Percentiles rank a stretch among this genome's conserved stretches.
phyloP scores from a whole-genome alignment of 2,797 vertebrate species.

The Myripristis murdjan region DNA sequence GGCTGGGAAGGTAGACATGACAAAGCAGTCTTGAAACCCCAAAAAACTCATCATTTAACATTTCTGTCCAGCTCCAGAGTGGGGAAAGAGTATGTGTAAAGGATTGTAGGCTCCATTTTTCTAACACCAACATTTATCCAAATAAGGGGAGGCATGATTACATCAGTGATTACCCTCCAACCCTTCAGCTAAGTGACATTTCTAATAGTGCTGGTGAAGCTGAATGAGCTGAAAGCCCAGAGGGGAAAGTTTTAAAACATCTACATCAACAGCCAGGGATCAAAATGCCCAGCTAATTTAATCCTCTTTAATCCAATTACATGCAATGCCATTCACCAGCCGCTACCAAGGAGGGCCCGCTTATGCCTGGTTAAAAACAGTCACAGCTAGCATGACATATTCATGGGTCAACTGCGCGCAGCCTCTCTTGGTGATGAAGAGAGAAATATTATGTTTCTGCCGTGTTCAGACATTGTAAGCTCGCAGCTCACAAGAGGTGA shows the following conservation, averaged over 20 bases:
- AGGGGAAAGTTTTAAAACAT: conserved; percentile 63
- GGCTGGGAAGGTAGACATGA: conserved; percentile 1
- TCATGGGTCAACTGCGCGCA: conserved; percentile 2
- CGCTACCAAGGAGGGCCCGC: conserved; percentile 16
- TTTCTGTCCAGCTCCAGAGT: conserved; percentile 17
- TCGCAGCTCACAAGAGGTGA: background rate
- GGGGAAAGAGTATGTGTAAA: background rate
- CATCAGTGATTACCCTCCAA: conserved; percentile 43
- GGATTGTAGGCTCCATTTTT: conserved; percentile 1
- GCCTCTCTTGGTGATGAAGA: conserved; percentile 9
- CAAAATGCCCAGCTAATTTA: conserved; percentile 68
- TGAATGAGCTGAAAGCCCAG: conserved; percentile 32
- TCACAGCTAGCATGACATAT: background rate
- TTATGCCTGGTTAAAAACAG: background rate
- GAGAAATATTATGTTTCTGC: conserved; percentile 10
- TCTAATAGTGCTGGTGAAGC: conserved; percentile 22
- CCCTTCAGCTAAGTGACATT: conserved; percentile 26
- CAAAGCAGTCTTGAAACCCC: conserved; percentile 38
- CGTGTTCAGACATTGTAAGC: background rate
- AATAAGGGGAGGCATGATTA: conserved; percentile 6
- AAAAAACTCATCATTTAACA: conserved; percentile 25
- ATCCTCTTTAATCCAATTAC: conserved; percentile 76
- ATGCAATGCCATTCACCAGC: conserved; percentile 56
- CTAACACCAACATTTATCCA: conserved; percentile 37
- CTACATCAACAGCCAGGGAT: conserved; percentile 64